phyloP scores from a whole-genome alignment of 37 sponge, comb jelly and placozoan species.

The Hexactinellida sp. region DNA sequence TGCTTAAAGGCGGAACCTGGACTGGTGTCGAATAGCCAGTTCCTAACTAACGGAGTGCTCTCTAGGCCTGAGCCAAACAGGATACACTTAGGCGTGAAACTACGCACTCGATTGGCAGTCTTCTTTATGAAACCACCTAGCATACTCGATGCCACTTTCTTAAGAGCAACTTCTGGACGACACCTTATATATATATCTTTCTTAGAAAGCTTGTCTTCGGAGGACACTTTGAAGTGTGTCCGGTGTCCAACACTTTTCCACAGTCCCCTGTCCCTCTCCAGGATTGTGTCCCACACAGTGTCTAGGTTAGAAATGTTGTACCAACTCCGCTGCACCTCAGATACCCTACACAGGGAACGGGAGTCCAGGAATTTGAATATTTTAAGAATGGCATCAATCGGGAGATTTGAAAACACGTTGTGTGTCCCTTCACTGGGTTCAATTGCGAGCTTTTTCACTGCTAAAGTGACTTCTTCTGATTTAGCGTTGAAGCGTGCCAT shows the following conservation, averaged over 20 bases:
- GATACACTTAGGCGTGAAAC: not conserved
- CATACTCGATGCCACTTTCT: not conserved
- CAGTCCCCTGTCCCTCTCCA: not conserved
- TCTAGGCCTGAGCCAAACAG: not conserved
- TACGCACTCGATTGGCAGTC: not conserved
- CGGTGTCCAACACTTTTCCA: not conserved
- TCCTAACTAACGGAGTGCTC: not conserved
- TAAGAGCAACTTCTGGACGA: not conserved
- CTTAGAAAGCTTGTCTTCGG: not conserved
- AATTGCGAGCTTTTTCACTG: not conserved
- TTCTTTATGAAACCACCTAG: not conserved
- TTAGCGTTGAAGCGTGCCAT: not conserved
- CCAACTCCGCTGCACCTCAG: not conserved
- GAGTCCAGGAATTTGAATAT: constrained; percentile 6
- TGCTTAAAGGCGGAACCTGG: not conserved
- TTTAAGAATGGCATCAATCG: not conserved
- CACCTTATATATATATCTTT: not conserved
- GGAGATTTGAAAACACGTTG: not conserved
- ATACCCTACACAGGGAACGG: not conserved
- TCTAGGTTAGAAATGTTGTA: not conserved
- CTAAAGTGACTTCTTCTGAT: not conserved
- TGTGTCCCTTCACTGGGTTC: not conserved
- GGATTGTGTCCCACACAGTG: not conserved
- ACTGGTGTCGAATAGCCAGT: not conserved
- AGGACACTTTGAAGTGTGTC: not conserved